A percentile compares a stretch with the other conserved stretches of the same genome.
Conservation (phyloP, 2,113 vertebrate genomes). For the Scolopax mira region DNA sequence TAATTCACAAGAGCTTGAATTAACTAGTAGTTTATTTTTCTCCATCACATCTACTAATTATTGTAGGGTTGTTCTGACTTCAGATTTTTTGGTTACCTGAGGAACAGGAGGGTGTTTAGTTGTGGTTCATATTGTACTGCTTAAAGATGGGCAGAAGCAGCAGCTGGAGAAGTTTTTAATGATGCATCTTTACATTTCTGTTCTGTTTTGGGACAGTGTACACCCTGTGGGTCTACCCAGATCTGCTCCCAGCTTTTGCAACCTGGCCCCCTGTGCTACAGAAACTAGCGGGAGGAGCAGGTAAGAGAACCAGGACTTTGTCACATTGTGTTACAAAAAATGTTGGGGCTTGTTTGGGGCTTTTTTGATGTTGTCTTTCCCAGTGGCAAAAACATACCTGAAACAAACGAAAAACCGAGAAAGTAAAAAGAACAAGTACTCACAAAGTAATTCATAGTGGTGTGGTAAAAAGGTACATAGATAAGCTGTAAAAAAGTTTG, state of each 20-base stretch:
- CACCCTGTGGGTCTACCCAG: conserved; percentile 84
- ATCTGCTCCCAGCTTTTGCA: conserved; percentile 83
- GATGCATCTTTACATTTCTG: neutral
- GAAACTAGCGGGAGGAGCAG: conserved; percentile 91
- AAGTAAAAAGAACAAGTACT: neutral
- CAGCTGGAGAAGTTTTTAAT: neutral
- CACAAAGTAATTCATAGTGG: accelerated
- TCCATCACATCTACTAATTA: neutral
- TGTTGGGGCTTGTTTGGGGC: no score
- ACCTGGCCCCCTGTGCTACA: conserved; percentile 92
- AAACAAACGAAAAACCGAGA: neutral
- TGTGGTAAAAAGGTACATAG: neutral
- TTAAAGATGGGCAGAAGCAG: neutral
- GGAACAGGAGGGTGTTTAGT: neutral
- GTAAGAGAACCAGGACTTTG: conserved; percentile 68
- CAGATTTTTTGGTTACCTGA: neutral
- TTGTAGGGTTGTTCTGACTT: neutral
- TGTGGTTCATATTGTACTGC: neutral
- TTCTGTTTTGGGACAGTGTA: conserved; percentile 82
- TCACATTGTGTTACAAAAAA: neutral
- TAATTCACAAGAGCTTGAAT: neutral
- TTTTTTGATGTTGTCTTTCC: neutral
- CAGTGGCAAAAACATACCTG: neutral
- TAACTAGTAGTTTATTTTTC: neutral
- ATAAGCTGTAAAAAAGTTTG: neutral